phyloP scores from a whole-genome alignment of 2,888 invertebrate genomes.

The Lochmaea capreae region DNA sequence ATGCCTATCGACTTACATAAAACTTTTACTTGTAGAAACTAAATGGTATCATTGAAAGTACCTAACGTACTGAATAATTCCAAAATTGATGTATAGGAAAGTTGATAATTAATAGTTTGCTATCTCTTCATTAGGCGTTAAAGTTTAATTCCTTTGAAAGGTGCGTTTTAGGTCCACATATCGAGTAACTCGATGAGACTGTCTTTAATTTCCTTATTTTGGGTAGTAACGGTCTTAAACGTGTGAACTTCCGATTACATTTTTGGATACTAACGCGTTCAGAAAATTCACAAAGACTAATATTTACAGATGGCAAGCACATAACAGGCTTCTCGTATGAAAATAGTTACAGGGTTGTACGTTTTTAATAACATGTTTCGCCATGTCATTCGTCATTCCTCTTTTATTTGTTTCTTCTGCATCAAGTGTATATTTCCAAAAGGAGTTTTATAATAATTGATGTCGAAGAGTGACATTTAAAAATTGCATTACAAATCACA shows the following conservation, averaged over 20 bases:
- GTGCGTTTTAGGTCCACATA: not conserved
- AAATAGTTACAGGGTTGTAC: too few species aligned
- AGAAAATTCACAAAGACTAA: not conserved
- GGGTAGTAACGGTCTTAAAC: not conserved
- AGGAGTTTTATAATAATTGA: not conserved
- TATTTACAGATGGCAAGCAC: not conserved
- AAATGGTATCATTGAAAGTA: not conserved
- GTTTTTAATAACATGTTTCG: too few species aligned
- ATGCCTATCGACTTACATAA: not conserved
- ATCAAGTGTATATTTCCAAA: too few species aligned
- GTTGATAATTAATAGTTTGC: not conserved
- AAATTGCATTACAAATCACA: slow-evolving; percentile 6
- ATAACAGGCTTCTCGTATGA: too few species aligned
- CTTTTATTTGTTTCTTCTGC: too few species aligned
- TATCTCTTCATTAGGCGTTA: slow-evolving; percentile 6
- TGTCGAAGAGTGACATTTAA: slow-evolving; percentile 9
- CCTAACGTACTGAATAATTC: slow-evolving; percentile 11
- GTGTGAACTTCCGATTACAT: not conserved
- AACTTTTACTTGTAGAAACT: slow-evolving; percentile 10
- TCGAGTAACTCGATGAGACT: not conserved
- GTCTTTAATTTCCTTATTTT: not conserved
- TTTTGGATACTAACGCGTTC: not conserved
- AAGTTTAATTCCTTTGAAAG: not conserved
- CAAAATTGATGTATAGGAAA: slow-evolving; percentile 2
- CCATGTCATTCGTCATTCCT: too few species aligned